These are phyloP conservation scores for Gonioctena quinquepunctata DNA, from an alignment of 1,140 invertebrate species.

Conservation along the genomic window DNA sequence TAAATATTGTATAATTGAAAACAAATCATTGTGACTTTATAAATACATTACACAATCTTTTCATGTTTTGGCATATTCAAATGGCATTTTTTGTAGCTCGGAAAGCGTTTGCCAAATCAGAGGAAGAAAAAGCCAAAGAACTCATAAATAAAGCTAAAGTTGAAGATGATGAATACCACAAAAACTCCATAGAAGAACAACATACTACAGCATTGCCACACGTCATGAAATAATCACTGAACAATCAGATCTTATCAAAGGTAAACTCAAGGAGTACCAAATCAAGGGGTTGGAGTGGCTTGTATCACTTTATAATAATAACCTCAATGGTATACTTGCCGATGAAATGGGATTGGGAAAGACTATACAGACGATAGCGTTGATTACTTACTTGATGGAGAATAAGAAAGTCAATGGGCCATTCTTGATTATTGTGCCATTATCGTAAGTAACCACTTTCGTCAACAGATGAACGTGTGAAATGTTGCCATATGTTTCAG, in stretches of 20 bases:
- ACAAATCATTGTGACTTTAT: too few species aligned
- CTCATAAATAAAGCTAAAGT: conserved; percentile 78
- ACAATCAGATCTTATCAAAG: conserved; percentile 93
- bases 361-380: conserved; percentile 98
- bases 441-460: conserved; percentile 63
- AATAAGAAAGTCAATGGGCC: conserved; percentile 90
- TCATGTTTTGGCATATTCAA: too few species aligned
- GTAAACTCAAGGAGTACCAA: conserved; percentile 93
- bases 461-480: not conserved
- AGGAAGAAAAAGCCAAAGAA: conserved; percentile 58
- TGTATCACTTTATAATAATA: conserved; percentile 98
- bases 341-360: conserved; percentile 95
- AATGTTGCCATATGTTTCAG: not conserved
- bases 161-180: conserved; percentile 92
- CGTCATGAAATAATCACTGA: conserved; percentile 89
- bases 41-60: too few species aligned
- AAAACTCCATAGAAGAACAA: conserved; percentile 79
- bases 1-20: too few species aligned
- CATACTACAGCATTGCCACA: conserved; percentile 91
- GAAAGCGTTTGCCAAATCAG: not conserved
- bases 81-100: not conserved
- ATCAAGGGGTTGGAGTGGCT: conserved; percentile 98
- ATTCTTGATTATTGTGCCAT: conserved; percentile 98
- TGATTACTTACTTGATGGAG: conserved; percentile 97
- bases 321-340: conserved; percentile 94